Evolutionary conservation across 2,113 vertebrate genomes (phyloP).

Genomic region (Hyla sarda): DNA sequence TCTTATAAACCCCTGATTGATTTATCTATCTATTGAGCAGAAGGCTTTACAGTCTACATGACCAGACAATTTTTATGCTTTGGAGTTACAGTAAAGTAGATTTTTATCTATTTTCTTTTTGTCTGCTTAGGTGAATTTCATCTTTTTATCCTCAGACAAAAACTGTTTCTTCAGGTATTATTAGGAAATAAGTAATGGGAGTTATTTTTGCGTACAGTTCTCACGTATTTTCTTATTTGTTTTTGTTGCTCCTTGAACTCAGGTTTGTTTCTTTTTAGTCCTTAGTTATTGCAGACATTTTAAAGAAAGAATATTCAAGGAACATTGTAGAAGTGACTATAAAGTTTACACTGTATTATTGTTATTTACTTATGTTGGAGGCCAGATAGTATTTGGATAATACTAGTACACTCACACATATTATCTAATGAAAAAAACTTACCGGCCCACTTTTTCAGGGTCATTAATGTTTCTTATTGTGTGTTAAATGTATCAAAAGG

Average conservation of each 20-base stretch:
- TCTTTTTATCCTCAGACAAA: not conserved
- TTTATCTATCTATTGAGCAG: not conserved
- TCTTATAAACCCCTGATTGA: not conserved
- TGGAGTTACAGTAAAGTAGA: not conserved
- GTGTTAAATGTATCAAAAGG: no score
- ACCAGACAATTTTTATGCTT: not conserved
- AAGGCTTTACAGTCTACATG: not conserved
- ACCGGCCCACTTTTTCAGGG: no score
- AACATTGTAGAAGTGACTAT: not conserved
- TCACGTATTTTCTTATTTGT: not conserved
- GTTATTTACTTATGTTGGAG: not conserved
- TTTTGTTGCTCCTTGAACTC: not conserved
- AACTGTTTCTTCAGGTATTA: not conserved
- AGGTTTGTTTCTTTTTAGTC: not conserved
- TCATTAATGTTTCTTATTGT: no score
- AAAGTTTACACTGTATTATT: not conserved
- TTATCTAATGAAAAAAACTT: no score
- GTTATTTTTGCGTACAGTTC: not conserved
- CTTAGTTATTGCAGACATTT: not conserved
- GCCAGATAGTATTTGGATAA: not conserved
- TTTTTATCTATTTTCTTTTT: not conserved
- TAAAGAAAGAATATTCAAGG: not conserved
- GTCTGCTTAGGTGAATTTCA: not conserved
- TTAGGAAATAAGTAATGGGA: not conserved
- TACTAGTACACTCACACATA: no score